phyloP scores from a whole-genome alignment of 2,113 vertebrate genomes.

The Ceyx cyanopectus region DNA sequence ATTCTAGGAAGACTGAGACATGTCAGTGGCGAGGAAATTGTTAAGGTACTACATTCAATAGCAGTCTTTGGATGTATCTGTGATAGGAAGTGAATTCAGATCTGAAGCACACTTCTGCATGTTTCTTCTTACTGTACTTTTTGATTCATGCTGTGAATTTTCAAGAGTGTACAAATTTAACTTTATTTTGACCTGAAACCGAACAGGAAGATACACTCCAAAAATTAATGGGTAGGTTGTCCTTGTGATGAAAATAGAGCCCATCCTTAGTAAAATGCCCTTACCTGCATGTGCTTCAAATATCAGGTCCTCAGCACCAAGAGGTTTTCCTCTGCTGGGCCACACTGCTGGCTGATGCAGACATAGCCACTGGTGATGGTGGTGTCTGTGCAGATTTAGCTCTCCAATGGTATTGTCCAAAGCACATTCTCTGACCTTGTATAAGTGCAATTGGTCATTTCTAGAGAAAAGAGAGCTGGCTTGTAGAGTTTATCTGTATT shows the following conservation, averaged over 20 bases:
- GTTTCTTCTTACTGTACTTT: background rate
- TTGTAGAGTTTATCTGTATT: background rate
- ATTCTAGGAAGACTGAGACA: conserved; percentile 91
- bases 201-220: background rate
- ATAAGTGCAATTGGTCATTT: background rate
- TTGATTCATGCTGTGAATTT: background rate
- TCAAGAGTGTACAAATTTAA: background rate
- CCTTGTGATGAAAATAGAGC: background rate
- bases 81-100: background rate
- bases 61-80: background rate
- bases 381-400: background rate
- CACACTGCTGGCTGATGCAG: background rate
- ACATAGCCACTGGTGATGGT: background rate
- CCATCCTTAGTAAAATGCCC: background rate
- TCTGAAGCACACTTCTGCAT: background rate
- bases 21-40: conserved; percentile 94
- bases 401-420: background rate
- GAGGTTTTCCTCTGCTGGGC: background rate
- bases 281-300: background rate
- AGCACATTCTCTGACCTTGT: background rate
- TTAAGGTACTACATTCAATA: conserved; percentile 83
- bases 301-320: background rate
- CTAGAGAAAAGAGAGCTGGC: background rate
- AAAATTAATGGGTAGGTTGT: background rate
- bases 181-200: background rate